Percentiles rank a stretch among this genome's conserved stretches.
Evolutionary conservation across 2,797 vertebrate genomes (phyloP).

Genomic region (Mus minutoides): DNA sequence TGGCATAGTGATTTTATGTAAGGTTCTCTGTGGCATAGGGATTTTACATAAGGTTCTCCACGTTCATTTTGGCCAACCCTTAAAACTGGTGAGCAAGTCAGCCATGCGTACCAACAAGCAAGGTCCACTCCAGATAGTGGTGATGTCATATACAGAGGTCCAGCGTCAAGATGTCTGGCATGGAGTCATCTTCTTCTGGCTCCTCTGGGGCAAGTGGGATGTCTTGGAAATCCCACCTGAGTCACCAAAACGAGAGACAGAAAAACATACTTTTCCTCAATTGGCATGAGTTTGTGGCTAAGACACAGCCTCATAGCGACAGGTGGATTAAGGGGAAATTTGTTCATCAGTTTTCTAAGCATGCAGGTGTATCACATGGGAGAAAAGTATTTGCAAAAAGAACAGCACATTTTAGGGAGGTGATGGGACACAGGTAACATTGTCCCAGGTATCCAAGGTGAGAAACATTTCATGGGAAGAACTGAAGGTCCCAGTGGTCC

Average conservation of each 20-base stretch:
- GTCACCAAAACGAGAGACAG: background rate
- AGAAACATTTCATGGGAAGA: background rate
- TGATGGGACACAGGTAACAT: background rate
- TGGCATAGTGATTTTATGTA: no score
- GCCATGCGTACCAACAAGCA: background rate
- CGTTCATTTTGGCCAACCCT: background rate
- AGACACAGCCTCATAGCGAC: background rate
- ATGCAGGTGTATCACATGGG: background rate
- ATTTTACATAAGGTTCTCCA: background rate
- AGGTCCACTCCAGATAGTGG: no score
- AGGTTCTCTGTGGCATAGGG: no score
- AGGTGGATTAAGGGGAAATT: background rate
- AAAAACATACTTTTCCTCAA: background rate
- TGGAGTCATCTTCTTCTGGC: background rate
- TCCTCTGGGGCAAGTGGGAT: background rate
- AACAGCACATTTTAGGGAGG: background rate
- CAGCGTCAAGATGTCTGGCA: background rate
- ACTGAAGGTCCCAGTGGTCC: background rate
- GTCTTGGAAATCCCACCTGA: background rate
- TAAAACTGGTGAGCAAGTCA: background rate
- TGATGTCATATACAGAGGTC: background rate
- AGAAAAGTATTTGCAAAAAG: background rate
- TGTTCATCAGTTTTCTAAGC: background rate
- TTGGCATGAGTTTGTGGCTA: background rate
- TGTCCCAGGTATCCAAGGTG: background rate